Percentiles rank a stretch among this genome's conserved stretches.
Conservation (phyloP, 2,113 vertebrate species). For the Scartelaos histophorus region DNA sequence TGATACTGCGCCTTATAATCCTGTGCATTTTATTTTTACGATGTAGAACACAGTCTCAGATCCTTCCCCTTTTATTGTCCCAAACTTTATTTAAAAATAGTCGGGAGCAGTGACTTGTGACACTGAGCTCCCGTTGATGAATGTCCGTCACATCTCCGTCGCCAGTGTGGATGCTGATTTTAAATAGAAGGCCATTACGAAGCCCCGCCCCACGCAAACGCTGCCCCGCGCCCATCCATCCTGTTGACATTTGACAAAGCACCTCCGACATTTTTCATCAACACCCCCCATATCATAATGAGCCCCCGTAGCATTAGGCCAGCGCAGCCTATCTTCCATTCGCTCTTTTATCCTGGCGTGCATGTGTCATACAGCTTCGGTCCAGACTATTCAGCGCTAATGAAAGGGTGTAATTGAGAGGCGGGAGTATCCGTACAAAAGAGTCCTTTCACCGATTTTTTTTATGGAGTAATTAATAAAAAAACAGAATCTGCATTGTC, state of each 20-base stretch:
- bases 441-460: conserved; percentile 70
- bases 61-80: not conserved
- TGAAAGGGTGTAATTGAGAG: conserved; percentile 73
- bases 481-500: conserved; percentile 74
- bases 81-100: not conserved
- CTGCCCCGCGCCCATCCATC: conserved; percentile 52
- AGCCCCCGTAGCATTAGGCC: conserved; percentile 50
- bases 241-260: conserved; percentile 58
- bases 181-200: conserved; percentile 48
- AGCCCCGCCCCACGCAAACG: conserved; percentile 40
- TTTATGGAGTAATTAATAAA: conserved; percentile 79
- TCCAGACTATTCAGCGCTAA: conserved; percentile 68
- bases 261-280: conserved; percentile 53
- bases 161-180: conserved; percentile 17
- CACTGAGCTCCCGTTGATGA: conserved; percentile 36
- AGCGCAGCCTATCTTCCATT: conserved; percentile 60
- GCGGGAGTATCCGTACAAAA: conserved; percentile 71
- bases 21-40: too few species aligned
- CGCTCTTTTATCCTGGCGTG: conserved; percentile 61
- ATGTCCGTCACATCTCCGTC: conserved; percentile 17
- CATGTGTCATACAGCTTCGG: conserved; percentile 59
- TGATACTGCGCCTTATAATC: too few species aligned
- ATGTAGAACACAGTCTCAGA: not conserved
- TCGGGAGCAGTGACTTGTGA: conserved; percentile 12
- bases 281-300: conserved; percentile 47